Evolutionary conservation across 2,888 invertebrate genomes (phyloP).

Genomic region (Aproaerema taeniolella): DNA sequence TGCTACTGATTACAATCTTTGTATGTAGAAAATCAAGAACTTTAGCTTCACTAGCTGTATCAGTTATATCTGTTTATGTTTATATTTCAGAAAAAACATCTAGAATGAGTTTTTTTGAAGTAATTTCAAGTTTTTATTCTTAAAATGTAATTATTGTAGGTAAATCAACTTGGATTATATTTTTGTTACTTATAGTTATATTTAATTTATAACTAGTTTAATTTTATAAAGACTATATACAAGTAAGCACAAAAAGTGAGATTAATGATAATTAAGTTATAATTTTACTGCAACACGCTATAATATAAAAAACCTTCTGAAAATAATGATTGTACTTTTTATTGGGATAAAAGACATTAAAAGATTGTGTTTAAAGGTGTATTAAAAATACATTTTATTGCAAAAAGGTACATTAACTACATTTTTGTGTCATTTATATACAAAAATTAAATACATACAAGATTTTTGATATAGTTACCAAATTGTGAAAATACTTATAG

Average conservation of each 20-base stretch:
- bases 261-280: too few species aligned
- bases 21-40: constrained; percentile 34
- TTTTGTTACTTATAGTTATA: too few species aligned
- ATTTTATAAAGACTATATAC: too few species aligned
- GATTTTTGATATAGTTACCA: constrained; percentile 41
- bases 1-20: constrained; percentile 39
- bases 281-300: too few species aligned
- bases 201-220: neutral
- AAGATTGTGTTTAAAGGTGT: constrained; percentile 47
- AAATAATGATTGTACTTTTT: too few species aligned
- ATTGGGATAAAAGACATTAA: neutral
- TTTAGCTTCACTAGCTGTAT: constrained; percentile 36
- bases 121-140: constrained; percentile 24
- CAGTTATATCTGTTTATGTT: constrained; percentile 40
- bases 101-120: constrained; percentile 31
- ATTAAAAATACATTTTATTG: constrained; percentile 77
- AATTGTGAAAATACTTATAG: constrained; percentile 33
- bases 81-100: constrained; percentile 42
- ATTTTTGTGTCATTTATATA: constrained; percentile 72
- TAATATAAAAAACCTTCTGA: too few species aligned
- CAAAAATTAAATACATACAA: constrained; percentile 72
- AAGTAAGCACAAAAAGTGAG: too few species aligned
- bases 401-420: constrained; percentile 67
- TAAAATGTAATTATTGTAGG: too few species aligned
- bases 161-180: too few species aligned